Evolutionary conservation across 2,888 invertebrate species (phyloP), one percentile per base, ranked within the genome.

Genomic region (Dorcus hopei): DNA sequence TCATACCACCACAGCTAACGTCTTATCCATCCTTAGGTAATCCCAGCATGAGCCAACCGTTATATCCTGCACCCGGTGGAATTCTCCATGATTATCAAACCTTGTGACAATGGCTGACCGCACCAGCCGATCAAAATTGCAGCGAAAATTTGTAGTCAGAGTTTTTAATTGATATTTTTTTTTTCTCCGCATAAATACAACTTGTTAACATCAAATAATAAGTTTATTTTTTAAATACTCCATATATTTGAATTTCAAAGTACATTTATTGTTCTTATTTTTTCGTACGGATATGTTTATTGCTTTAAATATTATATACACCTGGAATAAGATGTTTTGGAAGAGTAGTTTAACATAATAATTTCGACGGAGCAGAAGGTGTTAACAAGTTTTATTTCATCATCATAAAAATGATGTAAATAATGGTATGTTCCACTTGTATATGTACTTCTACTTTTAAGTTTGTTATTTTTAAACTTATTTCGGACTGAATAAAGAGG

Each of bases 41-140:
- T 42, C 68, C 73, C 26, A 68, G 73, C 38, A 71, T 77, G 68
- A 70, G 74, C 38, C 78, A 77, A 64, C 72, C 76, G 9, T 64
- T 77, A 57, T 78, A 79, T 65, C 77, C 75, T 57, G 69, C 76
- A 38, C 73, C 78, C 19, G 75, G 75, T 11, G 74, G 75, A 40
- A 72, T 78, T 49, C 67, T 79, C 38, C 79, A 79, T 67, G 79
- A 79, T 63, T 79, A 79, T 58, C 79, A 79, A 68, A 75, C 79
- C 9, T 79, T 79, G 79, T 79, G 79, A 79, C 79, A 79, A 66
- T 79, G 78, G 79, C 71, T 79, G 59, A 65, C 69, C 49, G 57
- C 63, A 45, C 65, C 69, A 33, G 61, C 63, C 11, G 69, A 68
- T 62, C 64, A 60, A 50, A 64, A 61, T 59, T 65, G 61, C 55